A percentile compares a stretch with the other conserved stretches of the same genome.
These are phyloP conservation scores for Leptocoma aspasia DNA, from an alignment of 2,113 vertebrate genomes.

Conservation along the genomic window DNA sequence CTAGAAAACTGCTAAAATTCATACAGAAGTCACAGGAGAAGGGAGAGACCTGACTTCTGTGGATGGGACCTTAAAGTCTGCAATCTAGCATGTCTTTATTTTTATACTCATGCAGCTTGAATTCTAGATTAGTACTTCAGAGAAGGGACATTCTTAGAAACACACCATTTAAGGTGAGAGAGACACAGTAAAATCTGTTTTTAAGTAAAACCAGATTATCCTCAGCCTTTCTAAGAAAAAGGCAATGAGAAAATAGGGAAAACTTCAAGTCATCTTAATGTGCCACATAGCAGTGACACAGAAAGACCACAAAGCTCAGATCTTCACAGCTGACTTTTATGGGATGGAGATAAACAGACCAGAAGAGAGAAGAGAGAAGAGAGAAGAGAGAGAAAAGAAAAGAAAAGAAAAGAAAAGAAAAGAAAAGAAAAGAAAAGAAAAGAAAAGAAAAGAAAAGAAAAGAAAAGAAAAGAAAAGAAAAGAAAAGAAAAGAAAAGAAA, in stretches of 20 bases:
- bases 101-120: not conserved
- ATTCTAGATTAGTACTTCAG: not conserved
- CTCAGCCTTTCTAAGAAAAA: not conserved
- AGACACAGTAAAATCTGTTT: not conserved
- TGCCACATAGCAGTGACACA: not conserved
- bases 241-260: not conserved
- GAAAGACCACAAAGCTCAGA: not conserved
- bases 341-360: not conserved
- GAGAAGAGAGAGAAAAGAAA: no score
- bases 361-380: no score
- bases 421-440: accelerated
- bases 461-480: not conserved
- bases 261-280: not conserved
- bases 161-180: not conserved
- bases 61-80: not conserved
- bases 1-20: not conserved
- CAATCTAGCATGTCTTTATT: not conserved
- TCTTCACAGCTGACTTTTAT: not conserved
- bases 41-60: not conserved
- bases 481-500: accelerated
- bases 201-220: not conserved
- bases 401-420: not conserved
- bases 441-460: not conserved
- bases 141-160: not conserved
- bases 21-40: not conserved